phyloP scores from a whole-genome alignment of 2,113 vertebrate species.

The Myanophis thanlyinensis region DNA sequence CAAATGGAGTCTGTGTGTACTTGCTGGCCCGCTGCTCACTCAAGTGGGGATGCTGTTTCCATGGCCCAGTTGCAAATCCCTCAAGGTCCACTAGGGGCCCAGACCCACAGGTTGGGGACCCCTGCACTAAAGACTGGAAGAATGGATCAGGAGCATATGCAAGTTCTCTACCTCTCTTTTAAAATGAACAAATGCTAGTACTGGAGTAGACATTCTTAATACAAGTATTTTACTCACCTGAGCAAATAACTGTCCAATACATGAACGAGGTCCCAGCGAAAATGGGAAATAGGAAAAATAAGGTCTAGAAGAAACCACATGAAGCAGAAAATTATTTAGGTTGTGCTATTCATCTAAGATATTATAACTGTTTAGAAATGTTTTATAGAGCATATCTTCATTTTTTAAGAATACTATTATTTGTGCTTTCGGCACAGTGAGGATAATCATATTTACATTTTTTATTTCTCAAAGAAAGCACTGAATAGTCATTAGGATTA shows the following conservation, averaged over 20 bases:
- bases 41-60: too few species aligned
- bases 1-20: too few species aligned
- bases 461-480: neutral
- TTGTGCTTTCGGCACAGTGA: neutral
- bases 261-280: slow-evolving; percentile 84
- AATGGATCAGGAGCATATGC: neutral
- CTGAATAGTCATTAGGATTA: neutral
- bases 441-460: neutral
- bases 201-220: neutral
- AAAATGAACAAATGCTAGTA: neutral
- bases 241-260: slow-evolving; percentile 86
- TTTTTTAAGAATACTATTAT: neutral
- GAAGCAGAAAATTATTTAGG: neutral
- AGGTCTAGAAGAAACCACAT: slow-evolving; percentile 48
- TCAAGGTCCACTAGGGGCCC: too few species aligned
- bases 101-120: too few species aligned
- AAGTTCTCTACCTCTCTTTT: neutral
- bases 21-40: too few species aligned
- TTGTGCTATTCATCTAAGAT: neutral
- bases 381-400: neutral
- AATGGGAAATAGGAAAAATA: slow-evolving; percentile 84
- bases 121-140: neutral
- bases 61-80: too few species aligned
- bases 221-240: slow-evolving; percentile 72
- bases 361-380: neutral